Evolutionary conservation across 2,797 vertebrate genomes (phyloP), one percentile per base, ranked within the genome.

Genomic region (Notolepis coatsorum): DNA sequence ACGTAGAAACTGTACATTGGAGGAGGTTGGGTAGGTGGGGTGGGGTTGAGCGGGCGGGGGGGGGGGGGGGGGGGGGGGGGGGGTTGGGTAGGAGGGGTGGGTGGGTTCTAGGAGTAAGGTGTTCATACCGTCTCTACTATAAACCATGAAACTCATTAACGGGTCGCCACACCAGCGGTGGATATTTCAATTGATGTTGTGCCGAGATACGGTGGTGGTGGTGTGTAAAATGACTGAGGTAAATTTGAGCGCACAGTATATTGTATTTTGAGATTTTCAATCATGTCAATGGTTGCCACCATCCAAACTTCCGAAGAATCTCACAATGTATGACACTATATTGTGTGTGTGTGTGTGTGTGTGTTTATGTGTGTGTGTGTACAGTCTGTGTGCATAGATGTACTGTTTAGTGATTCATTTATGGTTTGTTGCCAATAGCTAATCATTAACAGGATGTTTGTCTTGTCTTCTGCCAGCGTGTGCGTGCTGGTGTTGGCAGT

Each of bases 371-470:
- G 45, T 48, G 37, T 42, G 3, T 20, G 20, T 13, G 39, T 27
- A 20, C n/a, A 57, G n/a, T n/a, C n/a, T n/a, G n/a, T n/a, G n/a
- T 52, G 7, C 23, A 21, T 27, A 3, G 1, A 15, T 31, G 41
- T 42, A 21, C 58, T 51, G 24, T 68, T 37, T 45, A 23, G 56
- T 62, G 38, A 74, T 63, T 64, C 5, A 60, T 72, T 49, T 27
- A 42, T 55, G 53, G 43, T 38, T 50, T 12, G 30, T 67, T 59
- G 71, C 56, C 23, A 17, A 5, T 49, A 31, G 77, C 77, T 81
- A 82, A 48, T 65, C 71, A 86, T 81, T 85, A n/a, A 83, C 71
- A 41, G 48, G 48, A 10, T 20, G 21, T 41, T 20, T n/a, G n/a
- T n/a, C n/a, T n/a, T n/a, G n/a, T n/a, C n/a, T n/a, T n/a, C n/a